These are phyloP conservation scores for Cotesia chilonis DNA, from an alignment of 1,140 invertebrate species.

Conservation along the genomic window DNA sequence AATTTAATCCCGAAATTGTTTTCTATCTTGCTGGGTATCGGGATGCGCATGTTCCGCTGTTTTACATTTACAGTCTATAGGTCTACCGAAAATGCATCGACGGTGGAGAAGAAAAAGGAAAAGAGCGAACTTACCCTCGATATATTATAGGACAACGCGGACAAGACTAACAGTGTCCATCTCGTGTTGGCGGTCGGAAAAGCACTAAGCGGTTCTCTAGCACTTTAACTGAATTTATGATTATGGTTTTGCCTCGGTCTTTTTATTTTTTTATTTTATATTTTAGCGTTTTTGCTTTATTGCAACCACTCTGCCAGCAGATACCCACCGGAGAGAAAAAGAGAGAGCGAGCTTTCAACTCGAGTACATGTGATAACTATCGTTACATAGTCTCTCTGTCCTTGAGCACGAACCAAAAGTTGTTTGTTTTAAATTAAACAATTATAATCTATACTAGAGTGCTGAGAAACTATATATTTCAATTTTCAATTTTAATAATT, in stretches of 20 bases:
- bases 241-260: conserved; percentile 53
- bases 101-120: not conserved
- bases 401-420: conserved; percentile 7
- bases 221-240: conserved; percentile 61
- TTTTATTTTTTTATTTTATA: conserved; percentile 40
- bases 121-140: conserved; percentile 42
- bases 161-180: conserved; percentile 41
- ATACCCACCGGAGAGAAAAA: conserved; percentile 20
- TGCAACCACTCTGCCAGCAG: conserved; percentile 46
- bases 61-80: conserved; percentile 11
- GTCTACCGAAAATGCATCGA: conserved; percentile 16
- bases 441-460: too few relatives aligned
- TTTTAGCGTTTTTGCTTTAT: conserved; percentile 38
- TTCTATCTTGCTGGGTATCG: conserved; percentile 31
- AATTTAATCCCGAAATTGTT: conserved; percentile 43
- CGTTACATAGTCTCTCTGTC: not conserved
- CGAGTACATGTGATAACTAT: conserved; percentile 14
- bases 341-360: conserved; percentile 37
- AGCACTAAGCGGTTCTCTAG: conserved; percentile 52
- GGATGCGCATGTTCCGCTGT: conserved; percentile 16
- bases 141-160: conserved; percentile 24
- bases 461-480: too few relatives aligned
- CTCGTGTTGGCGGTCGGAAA: conserved; percentile 24
- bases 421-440: not conserved
- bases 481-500: too few relatives aligned